These are phyloP conservation scores for Delichon dasypus DNA, from an alignment of 2,797 vertebrate genomes.

Conservation along the genomic window DNA sequence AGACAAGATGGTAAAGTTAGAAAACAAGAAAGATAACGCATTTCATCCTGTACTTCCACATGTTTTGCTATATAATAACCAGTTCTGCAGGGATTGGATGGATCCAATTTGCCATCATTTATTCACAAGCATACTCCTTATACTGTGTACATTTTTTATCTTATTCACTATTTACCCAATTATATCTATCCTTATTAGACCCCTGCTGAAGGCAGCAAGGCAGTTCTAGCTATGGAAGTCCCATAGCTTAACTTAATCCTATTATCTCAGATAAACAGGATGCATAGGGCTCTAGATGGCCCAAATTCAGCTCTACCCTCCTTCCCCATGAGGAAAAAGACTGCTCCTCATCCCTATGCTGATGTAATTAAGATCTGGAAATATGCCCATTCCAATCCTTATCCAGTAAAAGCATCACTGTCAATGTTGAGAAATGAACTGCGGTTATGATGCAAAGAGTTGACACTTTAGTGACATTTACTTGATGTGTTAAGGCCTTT, in stretches of 20 bases:
- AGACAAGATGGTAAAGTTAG: slow-evolving; percentile 21
- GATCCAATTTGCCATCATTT: slow-evolving; percentile 78
- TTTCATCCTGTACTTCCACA: slow-evolving; percentile 56
- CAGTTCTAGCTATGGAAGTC: slow-evolving; percentile 76
- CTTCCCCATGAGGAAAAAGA: slow-evolving; percentile 63
- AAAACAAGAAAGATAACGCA: not conserved
- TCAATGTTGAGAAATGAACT: slow-evolving; percentile 76
- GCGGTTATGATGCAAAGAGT: slow-evolving; percentile 73
- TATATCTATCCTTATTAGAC: slow-evolving; percentile 83
- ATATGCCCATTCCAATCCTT: slow-evolving; percentile 77
- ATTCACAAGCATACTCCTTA: slow-evolving; percentile 72
- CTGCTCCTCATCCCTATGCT: slow-evolving; percentile 71
- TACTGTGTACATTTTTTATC: slow-evolving; percentile 66
- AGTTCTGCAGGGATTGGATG: slow-evolving; percentile 68
- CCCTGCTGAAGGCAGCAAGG: slow-evolving; percentile 78
- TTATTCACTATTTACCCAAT: slow-evolving; percentile 79
- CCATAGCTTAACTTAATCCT: slow-evolving; percentile 81
- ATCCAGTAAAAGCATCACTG: slow-evolving; percentile 74
- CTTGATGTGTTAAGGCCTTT: slow-evolving; percentile 73
- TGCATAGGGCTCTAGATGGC: slow-evolving; percentile 71
- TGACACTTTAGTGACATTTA: slow-evolving; percentile 77
- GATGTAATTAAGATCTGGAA: slow-evolving; percentile 84
- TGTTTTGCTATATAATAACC: slow-evolving; percentile 50
- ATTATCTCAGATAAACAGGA: slow-evolving; percentile 80
- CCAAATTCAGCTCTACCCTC: slow-evolving; percentile 71